phyloP scores from a whole-genome alignment of 2,797 vertebrate genomes.

The Smutsia temminckii region DNA sequence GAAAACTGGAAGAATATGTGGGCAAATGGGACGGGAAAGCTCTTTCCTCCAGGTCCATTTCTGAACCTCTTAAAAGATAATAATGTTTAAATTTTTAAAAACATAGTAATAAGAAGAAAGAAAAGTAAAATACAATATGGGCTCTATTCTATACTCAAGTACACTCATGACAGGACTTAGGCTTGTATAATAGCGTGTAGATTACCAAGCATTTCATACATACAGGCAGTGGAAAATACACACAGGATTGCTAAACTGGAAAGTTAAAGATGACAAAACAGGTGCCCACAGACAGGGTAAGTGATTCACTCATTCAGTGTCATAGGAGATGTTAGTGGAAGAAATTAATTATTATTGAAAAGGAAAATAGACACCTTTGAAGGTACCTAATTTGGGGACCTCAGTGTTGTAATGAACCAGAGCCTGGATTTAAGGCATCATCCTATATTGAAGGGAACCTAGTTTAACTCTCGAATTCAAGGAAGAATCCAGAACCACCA shows the following conservation, averaged over 20 bases:
- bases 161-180: not conserved
- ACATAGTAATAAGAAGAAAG: not conserved
- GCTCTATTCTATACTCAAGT: not conserved
- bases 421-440: not conserved
- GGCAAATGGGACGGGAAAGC: not conserved
- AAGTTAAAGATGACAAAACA: constrained; percentile 57
- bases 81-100: not conserved
- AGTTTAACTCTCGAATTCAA: not conserved
- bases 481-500: not conserved
- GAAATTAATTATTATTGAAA: constrained; percentile 46
- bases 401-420: not conserved
- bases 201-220: not conserved
- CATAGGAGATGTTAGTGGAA: constrained; percentile 29
- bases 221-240: not conserved
- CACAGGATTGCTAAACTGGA: constrained; percentile 14
- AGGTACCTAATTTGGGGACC: constrained; percentile 8
- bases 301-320: constrained; percentile 63
- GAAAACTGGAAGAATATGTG: not conserved
- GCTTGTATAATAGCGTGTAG: not conserved
- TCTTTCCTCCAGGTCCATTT: constrained; percentile 33
- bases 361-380: constrained; percentile 48
- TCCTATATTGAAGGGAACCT: not conserved
- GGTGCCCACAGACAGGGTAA: constrained; percentile 6
- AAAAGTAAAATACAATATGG: not conserved
- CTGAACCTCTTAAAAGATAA: not conserved